Conservation (phyloP, 2,888 invertebrate species). For the Ernsta delagoae region DNA sequence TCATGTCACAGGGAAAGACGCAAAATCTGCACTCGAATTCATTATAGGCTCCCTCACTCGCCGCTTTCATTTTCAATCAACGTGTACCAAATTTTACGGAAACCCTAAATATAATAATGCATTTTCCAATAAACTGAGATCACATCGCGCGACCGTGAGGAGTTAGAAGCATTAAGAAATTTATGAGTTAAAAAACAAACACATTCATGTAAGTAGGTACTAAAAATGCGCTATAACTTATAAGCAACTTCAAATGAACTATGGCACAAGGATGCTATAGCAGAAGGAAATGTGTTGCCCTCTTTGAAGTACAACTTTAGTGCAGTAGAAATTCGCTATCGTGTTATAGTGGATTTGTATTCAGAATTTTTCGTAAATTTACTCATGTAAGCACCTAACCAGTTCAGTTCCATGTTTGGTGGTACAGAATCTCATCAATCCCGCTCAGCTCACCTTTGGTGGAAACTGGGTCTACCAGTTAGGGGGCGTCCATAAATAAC, state of each 20-base stretch:
- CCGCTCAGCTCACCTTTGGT: too few species aligned
- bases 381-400: too few species aligned
- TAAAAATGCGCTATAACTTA: neutral
- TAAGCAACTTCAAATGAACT: neutral
- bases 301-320: too few species aligned
- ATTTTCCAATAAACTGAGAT: neutral
- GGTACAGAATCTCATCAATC: too few species aligned
- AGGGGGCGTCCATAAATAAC: too few species aligned
- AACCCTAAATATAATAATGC: slow-evolving; percentile 18
- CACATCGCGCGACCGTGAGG: neutral
- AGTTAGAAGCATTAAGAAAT: slow-evolving; percentile 1
- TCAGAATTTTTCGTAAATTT: neutral
- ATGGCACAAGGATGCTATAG: too few species aligned
- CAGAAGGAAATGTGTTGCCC: too few species aligned
- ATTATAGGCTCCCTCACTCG: neutral
- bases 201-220: neutral
- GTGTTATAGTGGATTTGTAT: too few species aligned
- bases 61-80: slow-evolving; percentile 7
- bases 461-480: too few species aligned
- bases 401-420: too few species aligned
- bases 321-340: too few species aligned
- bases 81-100: slow-evolving; percentile 3
- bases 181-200: slow-evolving; percentile 5
- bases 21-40: neutral
- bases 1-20: slow-evolving; percentile 2